Evolutionary conservation across 2,113 vertebrate genomes (phyloP).

Genomic region (Ailuropoda melanoleuca): DNA sequence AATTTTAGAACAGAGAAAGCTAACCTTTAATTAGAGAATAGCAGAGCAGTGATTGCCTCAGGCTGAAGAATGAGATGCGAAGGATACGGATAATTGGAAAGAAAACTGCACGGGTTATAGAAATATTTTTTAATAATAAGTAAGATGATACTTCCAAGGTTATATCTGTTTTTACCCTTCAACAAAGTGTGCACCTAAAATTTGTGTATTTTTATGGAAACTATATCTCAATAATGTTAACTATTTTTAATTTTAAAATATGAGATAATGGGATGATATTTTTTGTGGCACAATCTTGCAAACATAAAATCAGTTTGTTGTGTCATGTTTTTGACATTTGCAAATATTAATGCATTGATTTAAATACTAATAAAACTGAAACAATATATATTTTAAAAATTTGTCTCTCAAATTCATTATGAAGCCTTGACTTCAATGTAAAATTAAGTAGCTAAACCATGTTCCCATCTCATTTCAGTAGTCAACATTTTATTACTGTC

Average conservation of each 20-base stretch:
- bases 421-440: background rate
- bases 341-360: background rate
- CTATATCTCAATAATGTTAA: background rate
- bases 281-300: background rate
- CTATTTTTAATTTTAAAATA: background rate
- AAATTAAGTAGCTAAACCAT: background rate
- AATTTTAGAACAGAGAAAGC: background rate
- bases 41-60: background rate
- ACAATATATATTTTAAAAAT: background rate
- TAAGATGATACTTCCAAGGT: background rate
- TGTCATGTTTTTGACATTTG: background rate
- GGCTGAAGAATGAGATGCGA: background rate
- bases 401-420: background rate
- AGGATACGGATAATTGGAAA: background rate
- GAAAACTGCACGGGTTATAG: background rate
- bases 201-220: background rate
- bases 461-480: background rate
- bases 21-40: slow-evolving; percentile 16
- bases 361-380: background rate
- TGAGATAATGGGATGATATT: background rate
- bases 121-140: background rate
- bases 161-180: background rate
- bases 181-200: background rate
- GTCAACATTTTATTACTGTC: background rate
- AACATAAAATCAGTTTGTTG: background rate